A percentile compares a stretch with the other conserved stretches of the same genome.
These are phyloP conservation scores for Trypoxylus dichotomus DNA, from an alignment of 1,140 invertebrate genomes.

Conservation along the genomic window DNA sequence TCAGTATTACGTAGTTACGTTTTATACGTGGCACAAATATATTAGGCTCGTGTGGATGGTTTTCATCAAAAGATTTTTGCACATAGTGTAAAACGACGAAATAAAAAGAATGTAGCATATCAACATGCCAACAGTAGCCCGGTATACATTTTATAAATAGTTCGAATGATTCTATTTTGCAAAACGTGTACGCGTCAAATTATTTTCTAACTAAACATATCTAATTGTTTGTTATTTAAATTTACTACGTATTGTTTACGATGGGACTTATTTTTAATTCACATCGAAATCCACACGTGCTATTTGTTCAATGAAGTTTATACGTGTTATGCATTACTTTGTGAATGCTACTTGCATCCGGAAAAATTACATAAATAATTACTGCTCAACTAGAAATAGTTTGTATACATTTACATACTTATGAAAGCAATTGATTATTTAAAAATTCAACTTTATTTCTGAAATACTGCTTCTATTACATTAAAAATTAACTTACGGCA, in stretches of 20 bases:
- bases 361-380: neutral
- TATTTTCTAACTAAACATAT: neutral
- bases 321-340: neutral
- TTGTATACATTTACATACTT: neutral
- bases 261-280: constrained; percentile 2
- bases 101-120: too few species aligned
- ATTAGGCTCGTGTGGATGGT: too few species aligned
- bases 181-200: constrained; percentile 10
- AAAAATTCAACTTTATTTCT: too few species aligned
- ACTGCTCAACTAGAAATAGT: neutral
- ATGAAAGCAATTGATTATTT: too few species aligned
- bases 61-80: too few species aligned
- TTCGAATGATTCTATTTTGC: neutral
- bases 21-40: too few species aligned
- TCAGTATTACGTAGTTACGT: too few species aligned
- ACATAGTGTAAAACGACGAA: too few species aligned
- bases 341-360: neutral
- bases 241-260: neutral
- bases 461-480: too few species aligned
- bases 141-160: constrained; percentile 3
- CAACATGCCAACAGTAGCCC: neutral
- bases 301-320: neutral
- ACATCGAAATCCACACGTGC: neutral
- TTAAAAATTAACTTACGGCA: too few species aligned
- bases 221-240: constrained; percentile 3